These are phyloP conservation scores for Cistogaster globosa DNA, from an alignment of 2,888 invertebrate genomes.

Conservation along the genomic window DNA sequence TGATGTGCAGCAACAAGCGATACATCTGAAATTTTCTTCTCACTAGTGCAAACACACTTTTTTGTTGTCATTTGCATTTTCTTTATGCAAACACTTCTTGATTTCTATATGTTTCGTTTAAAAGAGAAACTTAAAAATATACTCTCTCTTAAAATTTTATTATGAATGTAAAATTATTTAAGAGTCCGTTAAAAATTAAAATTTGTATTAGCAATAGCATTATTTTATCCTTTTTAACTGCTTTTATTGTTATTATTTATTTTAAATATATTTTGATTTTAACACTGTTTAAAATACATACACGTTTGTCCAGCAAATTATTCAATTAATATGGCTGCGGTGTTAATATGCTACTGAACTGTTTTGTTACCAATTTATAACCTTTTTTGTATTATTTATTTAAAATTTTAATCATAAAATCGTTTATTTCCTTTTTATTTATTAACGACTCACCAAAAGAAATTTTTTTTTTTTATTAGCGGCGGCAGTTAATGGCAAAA, in stretches of 20 bases:
- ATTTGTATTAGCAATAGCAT: too few relatives aligned
- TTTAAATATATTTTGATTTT: neutral
- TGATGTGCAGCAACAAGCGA: constrained; percentile 51
- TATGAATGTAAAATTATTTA: neutral
- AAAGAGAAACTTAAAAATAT: constrained; percentile 7
- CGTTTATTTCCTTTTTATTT: constrained; percentile 11
- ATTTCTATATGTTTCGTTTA: neutral
- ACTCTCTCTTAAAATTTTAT: constrained; percentile 35
- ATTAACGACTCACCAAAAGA: constrained; percentile 39
- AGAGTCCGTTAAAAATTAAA: too few relatives aligned
- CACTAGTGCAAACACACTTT: constrained; percentile 30
- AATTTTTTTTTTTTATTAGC: constrained; percentile 33
- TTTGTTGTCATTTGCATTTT: constrained; percentile 19
- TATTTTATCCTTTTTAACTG: too few relatives aligned
- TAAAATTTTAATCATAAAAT: constrained; percentile 37
- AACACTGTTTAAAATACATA: too few relatives aligned
- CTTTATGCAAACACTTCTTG: neutral
- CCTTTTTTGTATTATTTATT: constrained; percentile 19
- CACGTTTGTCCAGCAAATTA: neutral
- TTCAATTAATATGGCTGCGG: neutral
- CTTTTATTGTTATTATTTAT: neutral
- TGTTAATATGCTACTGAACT: constrained; percentile 45
- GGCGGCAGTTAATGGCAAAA: neutral
- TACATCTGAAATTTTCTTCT: constrained; percentile 32
- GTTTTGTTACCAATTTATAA: constrained; percentile 62